Conservation (phyloP, 2,888 invertebrate genomes). For the Liposcelis brunnea region DNA sequence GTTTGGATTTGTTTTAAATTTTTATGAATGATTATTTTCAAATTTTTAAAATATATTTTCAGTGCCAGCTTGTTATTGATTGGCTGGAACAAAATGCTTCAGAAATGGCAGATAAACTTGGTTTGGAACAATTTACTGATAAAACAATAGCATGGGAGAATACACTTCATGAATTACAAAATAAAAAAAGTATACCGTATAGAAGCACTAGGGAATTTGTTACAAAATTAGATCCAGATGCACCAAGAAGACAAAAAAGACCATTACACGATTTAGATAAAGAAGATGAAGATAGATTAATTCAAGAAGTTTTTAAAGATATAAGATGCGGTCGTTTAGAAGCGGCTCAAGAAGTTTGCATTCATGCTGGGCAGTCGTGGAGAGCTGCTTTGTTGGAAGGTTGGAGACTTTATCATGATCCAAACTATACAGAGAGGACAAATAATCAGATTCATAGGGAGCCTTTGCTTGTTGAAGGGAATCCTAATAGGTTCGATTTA, state of each 20-base stretch:
- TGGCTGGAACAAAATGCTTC: conserved; percentile 77
- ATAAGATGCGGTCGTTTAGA: conserved; percentile 74
- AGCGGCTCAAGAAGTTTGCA: conserved; percentile 67
- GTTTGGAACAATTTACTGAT: conserved; percentile 60
- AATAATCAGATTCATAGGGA: conserved; percentile 18
- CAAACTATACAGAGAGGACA: conserved; percentile 41
- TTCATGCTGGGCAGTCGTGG: conserved; percentile 82
- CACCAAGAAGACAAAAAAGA: conserved; percentile 58
- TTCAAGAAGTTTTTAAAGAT: conserved; percentile 48
- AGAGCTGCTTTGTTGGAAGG: conserved; percentile 79
- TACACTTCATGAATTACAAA: conserved; percentile 59
- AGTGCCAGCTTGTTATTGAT: conserved; percentile 69
- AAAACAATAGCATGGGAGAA: conserved; percentile 80
- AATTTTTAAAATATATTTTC: conserved; percentile 23
- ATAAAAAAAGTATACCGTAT: conserved; percentile 35
- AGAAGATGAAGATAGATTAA: conserved; percentile 53
- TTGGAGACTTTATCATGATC: conserved; percentile 76
- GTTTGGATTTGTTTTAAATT: too few species aligned
- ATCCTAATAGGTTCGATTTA: conserved; percentile 45
- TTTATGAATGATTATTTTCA: too few species aligned
- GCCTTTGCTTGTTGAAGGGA: conserved; percentile 54
- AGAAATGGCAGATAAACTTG: conserved; percentile 24
- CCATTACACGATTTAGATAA: conserved; percentile 71
- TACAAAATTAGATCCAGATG: conserved; percentile 74
- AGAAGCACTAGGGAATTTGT: conserved; percentile 39